A percentile compares a stretch with the other conserved stretches of the same genome.
Evolutionary conservation across 2,888 invertebrate genomes (phyloP).

Genomic region (Electrophaes corylata): DNA sequence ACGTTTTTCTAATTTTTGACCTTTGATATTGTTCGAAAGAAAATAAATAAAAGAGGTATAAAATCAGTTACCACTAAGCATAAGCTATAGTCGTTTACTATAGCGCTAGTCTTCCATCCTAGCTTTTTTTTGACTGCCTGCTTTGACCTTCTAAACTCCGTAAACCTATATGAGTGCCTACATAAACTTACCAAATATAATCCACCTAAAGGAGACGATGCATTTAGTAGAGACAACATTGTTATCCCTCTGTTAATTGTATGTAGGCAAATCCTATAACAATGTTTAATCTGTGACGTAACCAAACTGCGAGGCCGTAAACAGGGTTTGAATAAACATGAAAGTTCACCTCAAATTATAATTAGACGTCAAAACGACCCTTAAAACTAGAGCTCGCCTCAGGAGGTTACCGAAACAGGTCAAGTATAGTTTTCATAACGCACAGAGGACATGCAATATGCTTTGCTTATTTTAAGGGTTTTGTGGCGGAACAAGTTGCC

Average conservation of each 20-base stretch:
- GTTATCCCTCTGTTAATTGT: constrained; percentile 39
- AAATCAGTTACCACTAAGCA: no score
- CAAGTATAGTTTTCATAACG: constrained; percentile 66
- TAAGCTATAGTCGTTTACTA: no score
- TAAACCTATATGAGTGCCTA: neutral
- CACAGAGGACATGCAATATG: constrained; percentile 53
- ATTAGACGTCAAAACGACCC: constrained; percentile 52
- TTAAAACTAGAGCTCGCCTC: constrained; percentile 47
- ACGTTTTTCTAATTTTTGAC: no score
- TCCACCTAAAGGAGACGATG: constrained; percentile 17
- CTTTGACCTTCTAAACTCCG: neutral
- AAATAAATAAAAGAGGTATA: no score
- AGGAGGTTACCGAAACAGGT: constrained; percentile 60
- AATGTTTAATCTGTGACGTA: constrained; percentile 39
- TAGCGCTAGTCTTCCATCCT: no score
- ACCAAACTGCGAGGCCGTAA: constrained; percentile 39
- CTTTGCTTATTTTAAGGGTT: constrained; percentile 22
- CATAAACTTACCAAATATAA: neutral
- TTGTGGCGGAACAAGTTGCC: neutral
- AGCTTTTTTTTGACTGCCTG: no score
- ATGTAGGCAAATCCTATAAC: constrained; percentile 38
- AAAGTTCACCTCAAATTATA: constrained; percentile 52
- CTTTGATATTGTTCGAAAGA: no score
- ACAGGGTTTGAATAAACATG: constrained; percentile 49
- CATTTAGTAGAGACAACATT: constrained; percentile 34